Conservation (phyloP, 2,113 vertebrate species). For the Equus quagga region DNA sequence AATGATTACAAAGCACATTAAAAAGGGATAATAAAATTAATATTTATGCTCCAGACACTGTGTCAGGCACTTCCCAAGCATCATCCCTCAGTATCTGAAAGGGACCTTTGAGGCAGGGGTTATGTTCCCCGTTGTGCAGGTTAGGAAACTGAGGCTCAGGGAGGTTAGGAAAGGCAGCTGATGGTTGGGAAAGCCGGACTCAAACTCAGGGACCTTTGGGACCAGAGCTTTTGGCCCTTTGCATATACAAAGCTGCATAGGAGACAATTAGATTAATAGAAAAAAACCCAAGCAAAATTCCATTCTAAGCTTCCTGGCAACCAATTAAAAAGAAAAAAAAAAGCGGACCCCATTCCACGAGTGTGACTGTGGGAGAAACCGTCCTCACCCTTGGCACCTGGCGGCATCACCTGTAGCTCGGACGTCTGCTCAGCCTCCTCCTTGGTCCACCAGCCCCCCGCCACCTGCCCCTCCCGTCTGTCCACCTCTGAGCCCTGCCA, state of each 20-base stretch:
- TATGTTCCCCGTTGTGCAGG: neutral
- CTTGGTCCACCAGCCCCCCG: fast-evolving
- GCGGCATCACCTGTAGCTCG: neutral
- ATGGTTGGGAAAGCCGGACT: neutral
- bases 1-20: neutral
- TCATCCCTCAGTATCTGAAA: neutral
- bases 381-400: neutral
- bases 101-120: neutral
- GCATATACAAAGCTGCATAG: neutral
- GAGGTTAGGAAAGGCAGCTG: neutral
- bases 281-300: neutral
- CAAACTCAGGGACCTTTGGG: neutral
- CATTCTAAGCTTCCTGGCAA: neutral
- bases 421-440: neutral
- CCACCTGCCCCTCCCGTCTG: too few relatives aligned
- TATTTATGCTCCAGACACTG: neutral
- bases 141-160: neutral
- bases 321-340: neutral
- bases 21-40: neutral
- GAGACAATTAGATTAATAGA: neutral
- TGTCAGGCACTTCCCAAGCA: neutral
- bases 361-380: too few relatives aligned
- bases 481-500: neutral
- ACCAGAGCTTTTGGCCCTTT: neutral
- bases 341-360: too few relatives aligned